Percentiles rank a stretch among this genome's conserved stretches.
Conservation (phyloP, 1,140 invertebrate species). For the Drosophila aff. region DNA sequence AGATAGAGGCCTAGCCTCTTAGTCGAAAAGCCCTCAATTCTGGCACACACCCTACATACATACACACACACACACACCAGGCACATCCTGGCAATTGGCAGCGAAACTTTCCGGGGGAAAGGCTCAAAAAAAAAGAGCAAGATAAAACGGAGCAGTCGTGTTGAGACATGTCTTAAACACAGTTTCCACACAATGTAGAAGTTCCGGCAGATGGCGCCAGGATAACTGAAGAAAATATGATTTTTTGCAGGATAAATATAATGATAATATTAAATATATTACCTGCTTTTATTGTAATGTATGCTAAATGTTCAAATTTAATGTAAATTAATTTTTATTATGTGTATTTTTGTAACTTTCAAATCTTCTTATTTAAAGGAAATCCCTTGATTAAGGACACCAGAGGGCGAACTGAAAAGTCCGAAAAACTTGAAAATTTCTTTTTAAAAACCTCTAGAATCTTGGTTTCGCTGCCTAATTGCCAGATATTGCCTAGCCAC, state of each 20-base stretch:
- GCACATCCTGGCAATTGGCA: constrained; percentile 17
- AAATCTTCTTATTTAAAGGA: not conserved
- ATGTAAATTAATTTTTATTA: not conserved
- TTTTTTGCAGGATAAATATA: not conserved
- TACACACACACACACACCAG: constrained; percentile 4
- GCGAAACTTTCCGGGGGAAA: not conserved
- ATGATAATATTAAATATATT: no score
- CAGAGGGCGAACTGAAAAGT: not conserved
- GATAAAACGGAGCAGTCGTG: not conserved
- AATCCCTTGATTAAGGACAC: not conserved
- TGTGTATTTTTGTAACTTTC: not conserved
- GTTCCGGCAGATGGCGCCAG: constrained; percentile 1
- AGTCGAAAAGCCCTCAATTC: constrained; percentile 51
- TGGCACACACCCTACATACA: constrained; percentile 25
- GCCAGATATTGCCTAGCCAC: constrained; percentile 27
- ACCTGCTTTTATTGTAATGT: not conserved
- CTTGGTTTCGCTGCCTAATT: not conserved
- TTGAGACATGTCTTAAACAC: not conserved
- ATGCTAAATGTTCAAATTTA: not conserved
- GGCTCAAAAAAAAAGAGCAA: not conserved
- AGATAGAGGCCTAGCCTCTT: constrained; percentile 76
- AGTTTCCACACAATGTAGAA: not conserved
- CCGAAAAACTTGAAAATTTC: not conserved
- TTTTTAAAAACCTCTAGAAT: not conserved
- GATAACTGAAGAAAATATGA: not conserved